phyloP scores from a whole-genome alignment of 2,113 vertebrate genomes.

The Eptesicus fuscus region DNA sequence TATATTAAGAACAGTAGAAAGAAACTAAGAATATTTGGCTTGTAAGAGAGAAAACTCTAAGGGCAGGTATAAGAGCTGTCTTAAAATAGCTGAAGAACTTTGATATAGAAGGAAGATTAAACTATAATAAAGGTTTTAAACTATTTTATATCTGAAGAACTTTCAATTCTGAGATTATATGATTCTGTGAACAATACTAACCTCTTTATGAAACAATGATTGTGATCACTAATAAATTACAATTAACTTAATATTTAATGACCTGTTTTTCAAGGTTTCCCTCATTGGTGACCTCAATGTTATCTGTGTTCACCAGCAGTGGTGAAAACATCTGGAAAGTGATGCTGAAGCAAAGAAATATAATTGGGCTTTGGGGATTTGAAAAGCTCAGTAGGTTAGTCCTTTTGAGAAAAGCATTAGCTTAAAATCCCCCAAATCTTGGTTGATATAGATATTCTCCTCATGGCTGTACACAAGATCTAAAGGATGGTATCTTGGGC shows the following conservation, averaged over 20 bases:
- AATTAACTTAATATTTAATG: conserved; percentile 40
- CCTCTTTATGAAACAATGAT: neutral
- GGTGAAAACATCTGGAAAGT: conserved; percentile 56
- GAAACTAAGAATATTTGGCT: neutral
- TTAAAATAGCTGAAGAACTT: conserved; percentile 49
- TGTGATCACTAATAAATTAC: neutral
- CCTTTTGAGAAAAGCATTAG: conserved; percentile 51
- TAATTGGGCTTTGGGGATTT: conserved; percentile 64
- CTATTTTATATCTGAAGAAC: neutral
- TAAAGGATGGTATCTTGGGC: conserved; percentile 33
- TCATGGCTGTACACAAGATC: conserved; percentile 8
- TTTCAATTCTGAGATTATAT: neutral
- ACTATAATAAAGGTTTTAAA: neutral
- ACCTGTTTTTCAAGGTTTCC: neutral
- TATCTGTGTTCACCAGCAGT: conserved; percentile 59
- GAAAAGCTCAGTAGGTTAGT: conserved; percentile 42
- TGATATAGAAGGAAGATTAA: conserved; percentile 8
- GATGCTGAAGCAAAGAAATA: conserved; percentile 41
- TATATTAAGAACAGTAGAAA: conserved; percentile 1
- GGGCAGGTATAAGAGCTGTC: neutral
- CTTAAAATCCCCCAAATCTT: conserved; percentile 45
- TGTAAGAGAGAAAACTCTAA: conserved; percentile 40
- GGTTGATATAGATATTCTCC: neutral
- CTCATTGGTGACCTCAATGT: conserved; percentile 23
- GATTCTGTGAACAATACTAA: neutral